A percentile compares a stretch with the other conserved stretches of the same genome.
phyloP scores from a whole-genome alignment of 35 echinoderm and acorn worm genomes.

The Nesometra sesokonis region DNA sequence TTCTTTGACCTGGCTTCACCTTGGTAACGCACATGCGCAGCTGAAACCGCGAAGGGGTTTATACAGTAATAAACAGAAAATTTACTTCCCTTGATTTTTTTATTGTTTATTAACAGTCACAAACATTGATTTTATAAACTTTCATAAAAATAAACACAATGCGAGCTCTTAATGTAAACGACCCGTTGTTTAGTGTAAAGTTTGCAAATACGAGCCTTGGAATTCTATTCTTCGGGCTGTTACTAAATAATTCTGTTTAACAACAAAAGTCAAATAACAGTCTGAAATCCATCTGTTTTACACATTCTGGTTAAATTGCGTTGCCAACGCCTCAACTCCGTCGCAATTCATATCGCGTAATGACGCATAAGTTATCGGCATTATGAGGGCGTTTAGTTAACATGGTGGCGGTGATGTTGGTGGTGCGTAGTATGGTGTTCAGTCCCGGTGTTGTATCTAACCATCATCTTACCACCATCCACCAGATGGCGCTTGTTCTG shows the following conservation, averaged over 20 bases:
- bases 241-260: neutral
- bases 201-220: neutral
- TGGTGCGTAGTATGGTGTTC: neutral
- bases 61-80: too few relatives aligned
- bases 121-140: neutral
- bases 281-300: neutral
- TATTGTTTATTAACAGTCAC: neutral
- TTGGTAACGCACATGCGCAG: too few relatives aligned
- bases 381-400: neutral
- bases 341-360: too few relatives aligned
- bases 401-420: neutral
- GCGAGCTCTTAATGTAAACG: neutral
- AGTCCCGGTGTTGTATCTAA: neutral
- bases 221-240: neutral
- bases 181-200: neutral
- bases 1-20: too few relatives aligned
- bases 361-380: too few relatives aligned
- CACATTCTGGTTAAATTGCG: neutral
- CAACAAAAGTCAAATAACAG: neutral
- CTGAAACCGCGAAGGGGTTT: too few relatives aligned
- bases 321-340: too few relatives aligned
- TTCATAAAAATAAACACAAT: neutral
- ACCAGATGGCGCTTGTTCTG: neutral
- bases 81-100: too few relatives aligned
- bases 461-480: too few relatives aligned